A percentile compares a stretch with the other conserved stretches of the same genome.
Conservation (phyloP, 2,797 vertebrate genomes). For the Sternotherus odoratus region DNA sequence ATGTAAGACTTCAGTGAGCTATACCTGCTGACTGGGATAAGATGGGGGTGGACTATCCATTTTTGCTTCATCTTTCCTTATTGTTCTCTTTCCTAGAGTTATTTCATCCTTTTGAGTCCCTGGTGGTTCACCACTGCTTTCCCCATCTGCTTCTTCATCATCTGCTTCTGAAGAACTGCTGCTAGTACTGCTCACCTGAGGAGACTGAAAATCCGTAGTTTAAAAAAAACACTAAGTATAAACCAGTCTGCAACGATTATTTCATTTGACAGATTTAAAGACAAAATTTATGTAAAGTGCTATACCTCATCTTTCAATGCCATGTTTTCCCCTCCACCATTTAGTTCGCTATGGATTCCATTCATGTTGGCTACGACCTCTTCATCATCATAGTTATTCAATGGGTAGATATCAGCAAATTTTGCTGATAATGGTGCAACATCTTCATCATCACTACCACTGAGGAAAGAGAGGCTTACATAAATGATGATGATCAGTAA, state of each 20-base stretch:
- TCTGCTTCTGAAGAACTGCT: conserved; percentile 94
- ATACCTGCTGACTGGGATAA: conserved; percentile 92
- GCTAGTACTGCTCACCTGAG: conserved; percentile 87
- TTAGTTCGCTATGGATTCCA: conserved; percentile 89
- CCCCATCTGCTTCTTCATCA: conserved; percentile 91
- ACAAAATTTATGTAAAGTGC: background rate
- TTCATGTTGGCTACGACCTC: conserved; percentile 89
- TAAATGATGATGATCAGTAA: conserved; percentile 16
- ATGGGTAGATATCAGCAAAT: conserved; percentile 91
- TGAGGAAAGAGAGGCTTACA: conserved; percentile 46
- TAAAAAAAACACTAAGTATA: background rate
- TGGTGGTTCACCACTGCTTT: conserved; percentile 84
- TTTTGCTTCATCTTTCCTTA: conserved; percentile 76
- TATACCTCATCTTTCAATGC: conserved; percentile 89
- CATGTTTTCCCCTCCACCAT: conserved; percentile 87
- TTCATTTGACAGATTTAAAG: background rate
- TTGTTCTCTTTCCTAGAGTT: conserved; percentile 79
- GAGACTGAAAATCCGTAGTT: conserved; percentile 77
- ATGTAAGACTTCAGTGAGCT: background rate
- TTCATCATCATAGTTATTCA: conserved; percentile 89
- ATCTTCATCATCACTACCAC: conserved; percentile 91
- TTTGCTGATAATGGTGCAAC: conserved; percentile 91
- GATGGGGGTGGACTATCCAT: conserved; percentile 90
- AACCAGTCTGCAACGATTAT: background rate
- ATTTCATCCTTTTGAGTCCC: conserved; percentile 83